Conservation (phyloP, 1,140 invertebrate genomes). For the Parapsyche elsis region DNA sequence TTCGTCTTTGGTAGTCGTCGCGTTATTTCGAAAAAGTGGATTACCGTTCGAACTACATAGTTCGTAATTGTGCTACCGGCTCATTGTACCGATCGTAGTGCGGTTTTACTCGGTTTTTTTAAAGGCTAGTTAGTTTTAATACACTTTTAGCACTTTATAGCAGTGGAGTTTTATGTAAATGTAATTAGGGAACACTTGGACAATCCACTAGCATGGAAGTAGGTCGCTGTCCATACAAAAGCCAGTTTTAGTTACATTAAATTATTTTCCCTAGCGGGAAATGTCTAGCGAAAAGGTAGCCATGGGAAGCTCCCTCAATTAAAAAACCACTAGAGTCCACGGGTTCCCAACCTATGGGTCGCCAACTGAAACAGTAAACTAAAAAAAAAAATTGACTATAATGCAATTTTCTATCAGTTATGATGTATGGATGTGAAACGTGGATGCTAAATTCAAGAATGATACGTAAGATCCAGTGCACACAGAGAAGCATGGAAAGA, state of each 20-base stretch:
- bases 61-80: not conserved
- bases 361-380: no score
- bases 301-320: not conserved
- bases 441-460: no score
- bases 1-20: not conserved
- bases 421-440: no score
- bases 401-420: no score
- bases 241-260: not conserved
- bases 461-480: no score
- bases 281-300: not conserved
- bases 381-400: no score
- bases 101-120: not conserved
- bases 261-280: not conserved
- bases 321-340: not conserved
- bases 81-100: not conserved
- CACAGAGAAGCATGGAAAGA: no score
- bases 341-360: no score
- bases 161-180: not conserved
- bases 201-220: conserved; percentile 8
- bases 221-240: not conserved
- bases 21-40: not conserved
- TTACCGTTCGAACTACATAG: not conserved
- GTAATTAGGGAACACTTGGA: conserved; percentile 17
- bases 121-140: not conserved
- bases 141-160: not conserved